phyloP scores from a whole-genome alignment of 2,113 vertebrate species.

The Candoia aspera region DNA sequence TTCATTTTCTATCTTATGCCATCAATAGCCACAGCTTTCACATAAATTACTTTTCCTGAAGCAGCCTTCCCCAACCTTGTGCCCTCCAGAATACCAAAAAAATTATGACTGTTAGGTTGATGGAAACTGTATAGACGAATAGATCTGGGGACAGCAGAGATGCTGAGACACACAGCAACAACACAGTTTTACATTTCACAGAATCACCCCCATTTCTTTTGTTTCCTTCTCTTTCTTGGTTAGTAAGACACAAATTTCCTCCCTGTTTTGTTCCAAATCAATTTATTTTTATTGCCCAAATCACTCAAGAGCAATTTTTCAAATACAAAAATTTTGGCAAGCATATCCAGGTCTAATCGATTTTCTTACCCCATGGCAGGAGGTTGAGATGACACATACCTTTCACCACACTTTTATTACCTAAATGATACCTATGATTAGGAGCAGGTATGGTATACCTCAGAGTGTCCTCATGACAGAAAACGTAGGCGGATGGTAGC shows the following conservation, averaged over 20 bases:
- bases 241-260: slow-evolving; percentile 46
- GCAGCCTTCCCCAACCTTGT: not conserved
- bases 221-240: slow-evolving; percentile 41
- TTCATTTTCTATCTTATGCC: not conserved
- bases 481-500: slow-evolving; percentile 27
- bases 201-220: not conserved
- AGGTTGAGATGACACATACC: not conserved
- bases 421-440: slow-evolving; percentile 46
- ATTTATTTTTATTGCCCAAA: slow-evolving; percentile 64
- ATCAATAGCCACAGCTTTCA: not conserved
- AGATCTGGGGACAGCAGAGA: not conserved
- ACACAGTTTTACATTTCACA: rapidly evolving
- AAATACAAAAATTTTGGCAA: slow-evolving; percentile 57
- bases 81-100: not conserved
- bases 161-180: not conserved
- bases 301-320: slow-evolving; percentile 53
- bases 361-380: slow-evolving; percentile 6
- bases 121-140: not conserved
- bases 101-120: not conserved
- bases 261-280: slow-evolving; percentile 42
- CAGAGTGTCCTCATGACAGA: slow-evolving; percentile 40
- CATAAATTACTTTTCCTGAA: not conserved
- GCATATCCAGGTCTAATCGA: slow-evolving; percentile 32
- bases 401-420: slow-evolving; percentile 45
- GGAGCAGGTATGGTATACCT: slow-evolving; percentile 37